Evolutionary conservation across 2,888 invertebrate species (phyloP).

Genomic region (Laothoe populi): DNA sequence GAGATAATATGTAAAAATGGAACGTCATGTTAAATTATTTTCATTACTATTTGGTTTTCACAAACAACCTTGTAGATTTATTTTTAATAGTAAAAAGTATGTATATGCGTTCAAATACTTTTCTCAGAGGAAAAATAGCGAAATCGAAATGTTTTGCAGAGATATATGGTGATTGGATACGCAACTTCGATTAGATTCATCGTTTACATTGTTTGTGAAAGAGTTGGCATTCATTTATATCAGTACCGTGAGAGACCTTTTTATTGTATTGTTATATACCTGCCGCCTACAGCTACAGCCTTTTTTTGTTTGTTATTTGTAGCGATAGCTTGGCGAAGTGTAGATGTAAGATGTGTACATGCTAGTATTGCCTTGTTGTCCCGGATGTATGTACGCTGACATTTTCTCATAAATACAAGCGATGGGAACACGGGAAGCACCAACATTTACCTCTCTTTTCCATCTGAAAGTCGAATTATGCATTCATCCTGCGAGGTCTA

Average conservation of each 20-base stretch:
- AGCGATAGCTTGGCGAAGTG: too few species aligned
- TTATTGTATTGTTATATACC: too few species aligned
- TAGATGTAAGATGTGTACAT: too few species aligned
- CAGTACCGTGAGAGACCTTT: too few species aligned
- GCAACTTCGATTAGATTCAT: neutral
- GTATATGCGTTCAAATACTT: neutral
- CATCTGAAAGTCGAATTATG: conserved; percentile 17
- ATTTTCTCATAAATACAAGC: neutral
- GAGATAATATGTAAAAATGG: too few species aligned
- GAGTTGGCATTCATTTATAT: too few species aligned
- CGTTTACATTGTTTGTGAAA: neutral
- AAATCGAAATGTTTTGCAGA: neutral
- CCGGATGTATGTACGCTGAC: neutral
- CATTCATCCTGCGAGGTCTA: neutral
- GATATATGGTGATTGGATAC: neutral
- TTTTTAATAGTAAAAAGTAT: neutral
- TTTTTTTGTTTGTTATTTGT: too few species aligned
- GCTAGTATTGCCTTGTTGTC: neutral
- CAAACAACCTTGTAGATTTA: neutral
- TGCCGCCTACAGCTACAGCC: too few species aligned
- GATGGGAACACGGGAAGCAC: neutral
- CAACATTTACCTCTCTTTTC: conserved; percentile 18
- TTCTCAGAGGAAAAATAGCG: neutral
- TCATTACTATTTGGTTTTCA: too few species aligned
- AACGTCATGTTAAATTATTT: too few species aligned